A percentile compares a stretch with the other conserved stretches of the same genome.
These are phyloP conservation scores for Chloroceryle aenea DNA, from an alignment of 2,113 vertebrate genomes.

Conservation along the genomic window DNA sequence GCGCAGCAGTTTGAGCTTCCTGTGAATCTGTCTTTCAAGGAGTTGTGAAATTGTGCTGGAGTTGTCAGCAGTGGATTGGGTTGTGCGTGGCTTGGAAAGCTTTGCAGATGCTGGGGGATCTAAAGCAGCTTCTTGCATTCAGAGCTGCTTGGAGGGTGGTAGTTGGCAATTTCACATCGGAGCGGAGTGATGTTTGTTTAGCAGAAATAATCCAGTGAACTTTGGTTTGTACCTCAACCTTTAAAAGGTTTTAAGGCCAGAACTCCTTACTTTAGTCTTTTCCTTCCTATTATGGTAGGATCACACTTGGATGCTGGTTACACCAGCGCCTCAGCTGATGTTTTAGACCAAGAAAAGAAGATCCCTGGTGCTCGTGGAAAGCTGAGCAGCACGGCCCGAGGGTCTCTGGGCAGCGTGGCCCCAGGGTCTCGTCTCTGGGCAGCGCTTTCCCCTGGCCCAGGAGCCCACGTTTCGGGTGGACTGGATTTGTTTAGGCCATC, in stretches of 20 bases:
- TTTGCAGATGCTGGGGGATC: not conserved
- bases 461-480: rapidly evolving
- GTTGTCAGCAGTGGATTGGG: not conserved
- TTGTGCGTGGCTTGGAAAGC: not conserved
- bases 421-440: no score
- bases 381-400: not conserved
- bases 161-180: not conserved
- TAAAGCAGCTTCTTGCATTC: not conserved
- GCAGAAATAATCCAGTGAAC: not conserved
- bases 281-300: not conserved
- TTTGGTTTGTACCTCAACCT: not conserved
- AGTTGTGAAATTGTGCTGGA: not conserved
- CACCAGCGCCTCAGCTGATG: not conserved
- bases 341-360: not conserved
- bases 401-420: not conserved
- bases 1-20: not conserved
- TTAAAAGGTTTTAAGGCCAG: not conserved
- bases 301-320: not conserved
- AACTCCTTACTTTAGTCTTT: not conserved
- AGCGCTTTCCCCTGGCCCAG: not conserved
- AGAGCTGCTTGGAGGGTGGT: not conserved
- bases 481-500: not conserved
- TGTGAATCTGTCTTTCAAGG: not conserved
- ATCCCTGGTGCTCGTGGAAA: rapidly evolving
- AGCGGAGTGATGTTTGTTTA: not conserved